phyloP scores from a whole-genome alignment of 2,113 vertebrate species.

The Speoplatyrhinus poulsoni region DNA sequence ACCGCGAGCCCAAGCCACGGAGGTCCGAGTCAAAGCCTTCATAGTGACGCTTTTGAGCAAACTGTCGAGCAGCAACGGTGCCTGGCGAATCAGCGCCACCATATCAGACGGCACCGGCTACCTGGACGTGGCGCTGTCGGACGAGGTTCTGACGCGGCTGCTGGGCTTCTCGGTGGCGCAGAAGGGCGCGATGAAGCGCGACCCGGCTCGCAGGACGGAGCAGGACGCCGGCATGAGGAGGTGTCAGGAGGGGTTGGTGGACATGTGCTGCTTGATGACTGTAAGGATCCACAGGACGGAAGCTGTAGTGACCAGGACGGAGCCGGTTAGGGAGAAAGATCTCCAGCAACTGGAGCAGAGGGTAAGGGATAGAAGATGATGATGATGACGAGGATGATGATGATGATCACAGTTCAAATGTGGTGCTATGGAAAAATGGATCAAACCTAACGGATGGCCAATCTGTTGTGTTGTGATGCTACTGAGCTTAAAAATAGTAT shows the following conservation, averaged over 20 bases:
- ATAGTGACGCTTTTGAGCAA: constrained; percentile 93
- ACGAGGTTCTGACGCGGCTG: constrained; percentile 83
- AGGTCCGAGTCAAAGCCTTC: constrained; percentile 87
- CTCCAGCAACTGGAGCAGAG: constrained; percentile 78
- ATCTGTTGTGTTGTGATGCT: neutral
- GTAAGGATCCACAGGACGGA: constrained; percentile 76
- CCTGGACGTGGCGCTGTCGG: constrained; percentile 86
- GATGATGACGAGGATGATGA: constrained; percentile 18
- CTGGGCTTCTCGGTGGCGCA: constrained; percentile 91
- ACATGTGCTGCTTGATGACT: constrained; percentile 93
- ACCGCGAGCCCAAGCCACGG: constrained; percentile 57
- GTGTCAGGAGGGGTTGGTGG: constrained; percentile 88
- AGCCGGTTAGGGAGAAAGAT: constrained; percentile 73
- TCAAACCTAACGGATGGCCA: too few species aligned
- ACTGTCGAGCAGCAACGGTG: constrained; percentile 78
- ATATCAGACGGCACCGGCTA: constrained; percentile 92
- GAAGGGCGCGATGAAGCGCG: constrained; percentile 81
- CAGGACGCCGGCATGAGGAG: constrained; percentile 83
- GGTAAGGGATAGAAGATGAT: constrained; percentile 63
- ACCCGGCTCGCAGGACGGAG: constrained; percentile 74
- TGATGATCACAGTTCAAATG: constrained; percentile 9
- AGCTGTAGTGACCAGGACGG: constrained; percentile 77
- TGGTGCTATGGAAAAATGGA: neutral
- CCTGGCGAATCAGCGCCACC: constrained; percentile 84
- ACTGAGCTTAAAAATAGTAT: neutral